Evolutionary conservation across 2,888 invertebrate genomes (phyloP).

Genomic region (Lepidocyrtinus sp.): DNA sequence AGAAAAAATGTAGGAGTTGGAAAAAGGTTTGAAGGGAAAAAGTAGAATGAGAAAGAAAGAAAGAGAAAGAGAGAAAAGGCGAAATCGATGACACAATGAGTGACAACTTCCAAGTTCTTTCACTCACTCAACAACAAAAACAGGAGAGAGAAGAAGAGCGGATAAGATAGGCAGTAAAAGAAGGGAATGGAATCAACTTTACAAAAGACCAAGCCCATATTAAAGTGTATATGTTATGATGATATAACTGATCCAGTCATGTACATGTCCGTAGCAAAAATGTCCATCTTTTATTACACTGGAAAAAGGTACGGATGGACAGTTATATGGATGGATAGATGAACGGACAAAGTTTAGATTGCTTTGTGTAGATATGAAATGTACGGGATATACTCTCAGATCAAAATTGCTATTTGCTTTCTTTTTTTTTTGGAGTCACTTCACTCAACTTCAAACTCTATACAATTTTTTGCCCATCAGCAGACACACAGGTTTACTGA

Average conservation of each 20-base stretch:
- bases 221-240: neutral
- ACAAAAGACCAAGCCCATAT: neutral
- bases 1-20: neutral
- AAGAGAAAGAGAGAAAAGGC: slow-evolving; percentile 49
- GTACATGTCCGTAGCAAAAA: slow-evolving; percentile 2
- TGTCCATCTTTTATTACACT: slow-evolving; percentile 17
- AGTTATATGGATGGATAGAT: slow-evolving; percentile 56
- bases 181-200: neutral
- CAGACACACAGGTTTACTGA: slow-evolving; percentile 25
- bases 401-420: slow-evolving; percentile 13
- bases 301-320: slow-evolving; percentile 43
- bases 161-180: slow-evolving; percentile 4
- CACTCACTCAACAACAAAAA: slow-evolving; percentile 48
- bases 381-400: neutral
- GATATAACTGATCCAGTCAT: neutral
- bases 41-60: slow-evolving; percentile 12
- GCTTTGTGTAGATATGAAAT: slow-evolving; percentile 5
- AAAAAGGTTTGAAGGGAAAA: slow-evolving; percentile 17
- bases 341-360: slow-evolving; percentile 45
- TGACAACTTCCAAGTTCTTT: slow-evolving; percentile 66
- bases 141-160: slow-evolving; percentile 16
- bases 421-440: slow-evolving; percentile 36
- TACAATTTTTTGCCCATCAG: slow-evolving; percentile 24
- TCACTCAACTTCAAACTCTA: slow-evolving; percentile 38
- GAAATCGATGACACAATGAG: slow-evolving; percentile 67